A percentile compares a stretch with the other conserved stretches of the same genome.
Conservation (phyloP, 2,888 invertebrate genomes). For the Andrena bucephala region DNA sequence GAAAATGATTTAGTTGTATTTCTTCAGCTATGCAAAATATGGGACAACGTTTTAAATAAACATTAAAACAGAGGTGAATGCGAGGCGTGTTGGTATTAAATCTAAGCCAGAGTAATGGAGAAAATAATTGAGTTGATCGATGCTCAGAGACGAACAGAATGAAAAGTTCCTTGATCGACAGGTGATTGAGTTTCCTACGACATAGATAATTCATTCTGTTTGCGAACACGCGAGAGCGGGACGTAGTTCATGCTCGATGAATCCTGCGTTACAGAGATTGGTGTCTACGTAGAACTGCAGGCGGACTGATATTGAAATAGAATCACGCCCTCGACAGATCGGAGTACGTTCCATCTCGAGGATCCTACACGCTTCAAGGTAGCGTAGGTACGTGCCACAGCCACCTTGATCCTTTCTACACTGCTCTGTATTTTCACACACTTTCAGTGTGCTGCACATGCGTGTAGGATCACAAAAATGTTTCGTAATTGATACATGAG, state of each 20-base stretch:
- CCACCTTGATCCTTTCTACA: constrained; percentile 52
- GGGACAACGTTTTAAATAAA: too few relatives aligned
- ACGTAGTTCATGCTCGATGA: constrained; percentile 61
- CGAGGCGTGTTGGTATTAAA: too few relatives aligned
- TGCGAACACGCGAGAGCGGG: constrained; percentile 38
- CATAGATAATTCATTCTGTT: constrained; percentile 46
- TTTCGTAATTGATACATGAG: not conserved
- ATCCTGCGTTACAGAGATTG: constrained; percentile 63
- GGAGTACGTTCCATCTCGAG: constrained; percentile 62
- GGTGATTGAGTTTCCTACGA: not conserved
- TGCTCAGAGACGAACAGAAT: too few relatives aligned
- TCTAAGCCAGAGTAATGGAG: too few relatives aligned
- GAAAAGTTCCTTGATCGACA: constrained; percentile 14
- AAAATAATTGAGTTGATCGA: too few relatives aligned
- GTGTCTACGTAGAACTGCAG: constrained; percentile 69
- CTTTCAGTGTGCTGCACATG: not conserved
- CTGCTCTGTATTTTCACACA: constrained; percentile 23
- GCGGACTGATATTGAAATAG: constrained; percentile 82
- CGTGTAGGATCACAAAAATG: not conserved
- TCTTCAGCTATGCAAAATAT: too few relatives aligned
- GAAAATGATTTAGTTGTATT: too few relatives aligned
- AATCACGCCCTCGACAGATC: constrained; percentile 79
- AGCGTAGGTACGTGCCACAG: constrained; percentile 56
- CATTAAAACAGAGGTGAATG: too few relatives aligned
- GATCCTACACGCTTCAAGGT: constrained; percentile 63